phyloP scores from a whole-genome alignment of 1,140 invertebrate genomes.

The Bactericera cockerelli region DNA sequence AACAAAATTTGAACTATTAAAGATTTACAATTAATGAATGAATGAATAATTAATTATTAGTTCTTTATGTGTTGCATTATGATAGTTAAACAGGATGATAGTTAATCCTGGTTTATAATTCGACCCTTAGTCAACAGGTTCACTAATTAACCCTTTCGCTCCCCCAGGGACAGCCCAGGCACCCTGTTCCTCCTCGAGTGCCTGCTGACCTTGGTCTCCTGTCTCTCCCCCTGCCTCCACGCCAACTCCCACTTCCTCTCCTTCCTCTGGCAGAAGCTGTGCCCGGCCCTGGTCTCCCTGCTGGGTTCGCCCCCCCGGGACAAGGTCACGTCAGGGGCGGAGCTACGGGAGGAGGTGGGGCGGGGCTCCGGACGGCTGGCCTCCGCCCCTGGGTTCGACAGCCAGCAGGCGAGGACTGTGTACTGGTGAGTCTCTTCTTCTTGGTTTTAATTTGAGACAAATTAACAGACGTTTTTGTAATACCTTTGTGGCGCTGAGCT shows the following conservation, averaged over 20 bases:
- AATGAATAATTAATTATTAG: too few species aligned
- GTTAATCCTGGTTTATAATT: too few species aligned
- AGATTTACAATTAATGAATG: too few species aligned
- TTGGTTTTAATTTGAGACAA: too few species aligned
- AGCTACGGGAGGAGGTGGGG: conserved; percentile 32
- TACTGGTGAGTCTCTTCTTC: conserved; percentile 67
- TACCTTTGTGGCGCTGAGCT: too few species aligned
- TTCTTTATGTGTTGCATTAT: too few species aligned
- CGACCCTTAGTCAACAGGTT: too few species aligned
- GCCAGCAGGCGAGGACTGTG: conserved; percentile 65
- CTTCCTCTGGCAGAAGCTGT: conserved; percentile 81
- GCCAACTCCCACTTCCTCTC: conserved; percentile 68
- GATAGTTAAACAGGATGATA: too few species aligned
- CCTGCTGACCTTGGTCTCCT: conserved; percentile 64
- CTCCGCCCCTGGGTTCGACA: conserved; percentile 54
- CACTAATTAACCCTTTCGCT: too few species aligned
- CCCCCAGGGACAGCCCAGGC: not conserved
- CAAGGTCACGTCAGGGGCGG: conserved; percentile 47
- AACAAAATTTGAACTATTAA: too few species aligned
- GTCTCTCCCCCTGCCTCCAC: conserved; percentile 61
- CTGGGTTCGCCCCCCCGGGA: conserved; percentile 63
- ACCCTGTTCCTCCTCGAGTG: conserved; percentile 66
- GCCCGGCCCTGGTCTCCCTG: conserved; percentile 70
- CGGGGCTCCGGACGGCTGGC: conserved; percentile 53
- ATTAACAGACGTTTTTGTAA: too few species aligned